Conservation (phyloP, 2,113 vertebrate genomes). For the Ifrita kowaldi region DNA sequence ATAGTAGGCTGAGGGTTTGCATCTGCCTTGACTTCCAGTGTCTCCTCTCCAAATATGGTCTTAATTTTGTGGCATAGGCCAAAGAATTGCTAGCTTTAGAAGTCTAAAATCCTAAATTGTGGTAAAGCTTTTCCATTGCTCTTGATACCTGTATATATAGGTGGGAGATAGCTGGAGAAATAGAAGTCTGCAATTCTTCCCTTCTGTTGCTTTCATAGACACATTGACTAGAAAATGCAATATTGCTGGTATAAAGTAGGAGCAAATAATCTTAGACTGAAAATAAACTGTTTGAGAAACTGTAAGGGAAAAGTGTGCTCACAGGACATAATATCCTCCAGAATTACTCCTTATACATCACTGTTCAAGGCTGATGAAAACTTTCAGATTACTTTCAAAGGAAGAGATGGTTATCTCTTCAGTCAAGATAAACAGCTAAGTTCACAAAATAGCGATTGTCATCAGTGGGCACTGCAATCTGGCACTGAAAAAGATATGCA, state of each 20-base stretch:
- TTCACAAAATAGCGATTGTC: background rate
- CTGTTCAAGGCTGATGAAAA: background rate
- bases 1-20: background rate
- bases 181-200: background rate
- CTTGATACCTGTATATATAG: background rate
- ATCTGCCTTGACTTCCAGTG: background rate
- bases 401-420: background rate
- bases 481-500: background rate
- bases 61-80: background rate
- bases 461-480: background rate
- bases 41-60: background rate
- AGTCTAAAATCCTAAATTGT: background rate
- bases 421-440: background rate
- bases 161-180: background rate
- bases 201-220: background rate
- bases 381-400: constrained; percentile 19
- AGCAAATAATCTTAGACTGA: background rate
- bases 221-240: background rate
- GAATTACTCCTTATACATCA: constrained; percentile 19
- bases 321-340: constrained; percentile 5
- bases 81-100: background rate
- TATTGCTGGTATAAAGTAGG: background rate
- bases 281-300: constrained; percentile 5
- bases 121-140: background rate
- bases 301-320: background rate